Percentiles rank a stretch among this genome's conserved stretches.
phyloP scores from a whole-genome alignment of 2,797 vertebrate genomes.

The Fringilla coelebs region DNA sequence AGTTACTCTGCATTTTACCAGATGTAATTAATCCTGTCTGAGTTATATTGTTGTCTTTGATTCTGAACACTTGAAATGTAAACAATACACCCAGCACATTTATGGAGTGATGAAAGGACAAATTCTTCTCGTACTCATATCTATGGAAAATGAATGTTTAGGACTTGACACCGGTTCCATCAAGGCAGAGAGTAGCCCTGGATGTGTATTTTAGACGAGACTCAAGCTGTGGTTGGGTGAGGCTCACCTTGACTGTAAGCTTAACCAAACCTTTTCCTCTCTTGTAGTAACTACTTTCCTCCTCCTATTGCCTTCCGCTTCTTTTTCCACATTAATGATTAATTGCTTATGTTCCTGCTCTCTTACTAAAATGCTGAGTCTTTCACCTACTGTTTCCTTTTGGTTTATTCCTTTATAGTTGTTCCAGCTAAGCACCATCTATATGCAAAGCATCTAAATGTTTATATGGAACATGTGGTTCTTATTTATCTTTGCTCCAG shows the following conservation, averaged over 20 bases:
- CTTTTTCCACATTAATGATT: slow-evolving; percentile 36
- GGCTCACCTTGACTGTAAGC: background rate
- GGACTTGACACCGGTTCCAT: background rate
- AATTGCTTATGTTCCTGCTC: slow-evolving; percentile 20
- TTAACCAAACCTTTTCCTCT: background rate
- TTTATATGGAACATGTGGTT: slow-evolving; percentile 59
- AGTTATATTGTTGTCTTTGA: background rate
- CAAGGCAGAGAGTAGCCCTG: background rate
- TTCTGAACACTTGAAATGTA: background rate
- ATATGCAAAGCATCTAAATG: slow-evolving; percentile 36
- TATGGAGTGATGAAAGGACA: background rate
- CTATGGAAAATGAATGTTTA: background rate
- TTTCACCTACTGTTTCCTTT: slow-evolving; percentile 50
- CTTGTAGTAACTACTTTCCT: background rate
- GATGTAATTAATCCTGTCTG: background rate
- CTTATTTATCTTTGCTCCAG: slow-evolving; percentile 47
- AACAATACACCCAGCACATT: background rate
- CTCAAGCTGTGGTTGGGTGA: background rate
- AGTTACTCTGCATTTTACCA: background rate
- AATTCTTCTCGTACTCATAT: background rate
- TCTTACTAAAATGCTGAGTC: slow-evolving; percentile 36
- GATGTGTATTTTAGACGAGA: background rate
- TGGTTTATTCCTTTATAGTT: slow-evolving; percentile 34
- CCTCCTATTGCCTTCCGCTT: background rate
- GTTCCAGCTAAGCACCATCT: slow-evolving; percentile 45